Percentiles rank a stretch among this genome's conserved stretches.
Evolutionary conservation across 2,888 invertebrate genomes (phyloP).

Genomic region (Hipparchia semele): DNA sequence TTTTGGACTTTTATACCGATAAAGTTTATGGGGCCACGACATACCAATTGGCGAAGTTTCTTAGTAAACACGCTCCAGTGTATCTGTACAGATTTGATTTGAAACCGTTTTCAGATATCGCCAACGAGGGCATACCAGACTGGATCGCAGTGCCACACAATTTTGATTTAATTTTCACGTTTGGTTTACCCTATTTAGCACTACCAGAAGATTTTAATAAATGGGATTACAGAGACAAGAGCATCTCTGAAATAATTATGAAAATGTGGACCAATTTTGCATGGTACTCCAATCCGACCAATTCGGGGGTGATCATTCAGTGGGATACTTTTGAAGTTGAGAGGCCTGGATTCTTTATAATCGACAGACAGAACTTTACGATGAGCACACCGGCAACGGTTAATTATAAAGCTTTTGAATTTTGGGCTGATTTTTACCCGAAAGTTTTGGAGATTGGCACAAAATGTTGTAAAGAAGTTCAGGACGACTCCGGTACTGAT

Average conservation of each 20-base stretch:
- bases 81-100: conserved; percentile 90
- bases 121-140: conserved; percentile 86
- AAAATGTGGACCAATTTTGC: conserved; percentile 91
- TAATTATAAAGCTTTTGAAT: conserved; percentile 90
- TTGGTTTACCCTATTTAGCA: conserved; percentile 90
- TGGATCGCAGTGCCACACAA: conserved; percentile 93
- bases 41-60: conserved; percentile 85
- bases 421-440: conserved; percentile 94
- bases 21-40: conserved; percentile 89
- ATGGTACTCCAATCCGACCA: conserved; percentile 87
- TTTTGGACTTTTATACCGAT: conserved; percentile 89
- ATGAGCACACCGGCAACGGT: conserved; percentile 87
- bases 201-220: conserved; percentile 82
- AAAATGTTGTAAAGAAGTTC: conserved; percentile 87
- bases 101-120: conserved; percentile 86
- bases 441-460: conserved; percentile 88
- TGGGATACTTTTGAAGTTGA: conserved; percentile 89
- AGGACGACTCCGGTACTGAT: conserved; percentile 66
- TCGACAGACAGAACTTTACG: conserved; percentile 88
- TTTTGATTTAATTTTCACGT: conserved; percentile 91
- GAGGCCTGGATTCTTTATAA: conserved; percentile 87
- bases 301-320: conserved; percentile 87
- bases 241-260: conserved; percentile 91
- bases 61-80: conserved; percentile 84
- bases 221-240: conserved; percentile 91